Evolutionary conservation across 1,140 invertebrate species (phyloP).

Genomic region (Polypedilum vanderplanki): DNA sequence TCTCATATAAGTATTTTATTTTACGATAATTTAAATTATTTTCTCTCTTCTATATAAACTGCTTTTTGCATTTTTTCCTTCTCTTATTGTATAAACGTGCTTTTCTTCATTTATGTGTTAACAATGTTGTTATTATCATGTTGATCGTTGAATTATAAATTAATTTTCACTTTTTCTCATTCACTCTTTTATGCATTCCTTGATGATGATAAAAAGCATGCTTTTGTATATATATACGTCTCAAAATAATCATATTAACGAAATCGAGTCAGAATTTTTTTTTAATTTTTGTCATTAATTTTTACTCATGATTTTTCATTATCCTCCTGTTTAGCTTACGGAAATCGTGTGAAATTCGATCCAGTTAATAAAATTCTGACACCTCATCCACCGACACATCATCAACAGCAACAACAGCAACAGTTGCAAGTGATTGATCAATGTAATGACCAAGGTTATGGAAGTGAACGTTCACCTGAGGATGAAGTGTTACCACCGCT

Average conservation of each 20-base stretch:
- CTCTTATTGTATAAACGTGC: too few relatives aligned
- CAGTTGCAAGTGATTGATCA: slow-evolving; percentile 41
- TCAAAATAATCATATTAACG: background rate
- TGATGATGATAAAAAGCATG: background rate
- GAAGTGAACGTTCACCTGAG: slow-evolving; percentile 67
- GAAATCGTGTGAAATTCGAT: background rate
- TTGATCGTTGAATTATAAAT: background rate
- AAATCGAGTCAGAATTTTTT: too few relatives aligned
- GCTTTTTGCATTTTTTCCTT: too few relatives aligned
- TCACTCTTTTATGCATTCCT: background rate
- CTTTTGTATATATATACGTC: background rate
- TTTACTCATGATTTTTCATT: background rate
- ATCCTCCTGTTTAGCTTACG: background rate
- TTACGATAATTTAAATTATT: slow-evolving; percentile 9
- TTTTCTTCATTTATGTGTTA: background rate
- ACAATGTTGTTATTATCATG: slow-evolving; percentile 19
- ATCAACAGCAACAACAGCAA: background rate
- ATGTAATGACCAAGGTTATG: slow-evolving; percentile 68
- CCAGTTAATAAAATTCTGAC: background rate
- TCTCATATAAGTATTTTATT: background rate
- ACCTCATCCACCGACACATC: background rate
- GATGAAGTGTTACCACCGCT: slow-evolving; percentile 62
- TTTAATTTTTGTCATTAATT: background rate
- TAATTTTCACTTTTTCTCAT: background rate
- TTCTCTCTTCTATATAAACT: background rate